phyloP scores from a whole-genome alignment of 2,888 invertebrate genomes.

The Rotaria socialis region DNA sequence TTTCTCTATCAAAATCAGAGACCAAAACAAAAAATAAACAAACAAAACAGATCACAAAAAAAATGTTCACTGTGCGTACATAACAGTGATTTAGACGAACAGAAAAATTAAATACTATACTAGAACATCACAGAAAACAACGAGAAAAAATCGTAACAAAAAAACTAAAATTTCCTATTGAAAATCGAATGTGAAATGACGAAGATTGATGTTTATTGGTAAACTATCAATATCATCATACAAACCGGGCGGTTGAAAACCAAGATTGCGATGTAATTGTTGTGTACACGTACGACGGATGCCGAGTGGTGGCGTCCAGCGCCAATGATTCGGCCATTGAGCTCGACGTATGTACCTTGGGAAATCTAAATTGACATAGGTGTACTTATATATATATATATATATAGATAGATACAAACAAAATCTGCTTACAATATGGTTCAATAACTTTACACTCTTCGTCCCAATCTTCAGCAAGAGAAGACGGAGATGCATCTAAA shows the following conservation, averaged over 20 bases:
- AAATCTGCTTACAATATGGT: neutral
- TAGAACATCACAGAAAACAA: neutral
- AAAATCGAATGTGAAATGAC: neutral
- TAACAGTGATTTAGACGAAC: neutral
- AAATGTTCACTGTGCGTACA: neutral
- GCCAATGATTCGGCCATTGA: slow-evolving; percentile 22
- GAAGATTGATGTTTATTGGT: neutral
- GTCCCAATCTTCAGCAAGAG: neutral
- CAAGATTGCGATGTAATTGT: slow-evolving; percentile 21
- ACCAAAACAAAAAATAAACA: neutral
- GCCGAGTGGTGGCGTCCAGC: slow-evolving; percentile 34
- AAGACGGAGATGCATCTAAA: neutral
- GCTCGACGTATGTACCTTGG: slow-evolving; percentile 23
- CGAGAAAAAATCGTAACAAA: neutral
- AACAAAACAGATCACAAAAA: neutral
- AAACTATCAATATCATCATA: neutral
- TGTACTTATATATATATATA: no score
- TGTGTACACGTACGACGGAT: slow-evolving; percentile 28
- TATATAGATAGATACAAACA: no score
- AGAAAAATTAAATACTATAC: neutral
- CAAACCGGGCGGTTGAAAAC: neutral
- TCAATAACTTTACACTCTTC: neutral
- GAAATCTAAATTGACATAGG: neutral
- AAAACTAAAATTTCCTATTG: neutral
- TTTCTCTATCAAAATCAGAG: neutral